These are phyloP conservation scores for Scaptomyza montana DNA, from an alignment of 1,140 invertebrate genomes.

Conservation along the genomic window DNA sequence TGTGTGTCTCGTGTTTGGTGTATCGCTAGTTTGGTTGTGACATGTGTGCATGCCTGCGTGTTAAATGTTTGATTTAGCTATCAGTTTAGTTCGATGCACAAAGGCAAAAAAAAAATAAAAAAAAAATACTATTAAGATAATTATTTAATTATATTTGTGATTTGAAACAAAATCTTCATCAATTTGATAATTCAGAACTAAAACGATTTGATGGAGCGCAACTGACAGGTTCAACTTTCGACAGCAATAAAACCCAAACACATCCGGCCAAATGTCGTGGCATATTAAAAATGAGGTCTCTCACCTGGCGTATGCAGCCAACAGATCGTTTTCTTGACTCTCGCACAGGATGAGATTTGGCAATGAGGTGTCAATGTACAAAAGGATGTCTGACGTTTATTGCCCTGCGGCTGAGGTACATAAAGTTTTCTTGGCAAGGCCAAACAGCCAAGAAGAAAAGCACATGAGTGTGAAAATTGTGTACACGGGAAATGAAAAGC, in stretches of 20 bases:
- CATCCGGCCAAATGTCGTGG: slow-evolving; percentile 56
- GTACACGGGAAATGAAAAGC: slow-evolving; percentile 32
- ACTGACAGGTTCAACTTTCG: slow-evolving; percentile 6
- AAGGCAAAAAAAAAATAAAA: slow-evolving; percentile 9
- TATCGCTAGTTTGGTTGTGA: slow-evolving; percentile 33
- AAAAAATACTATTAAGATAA: too few relatives aligned
- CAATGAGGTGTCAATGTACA: slow-evolving; percentile 75
- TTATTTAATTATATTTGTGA: too few relatives aligned
- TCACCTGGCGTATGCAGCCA: slow-evolving; percentile 8
- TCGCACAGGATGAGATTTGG: slow-evolving; percentile 47
- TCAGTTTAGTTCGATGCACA: slow-evolving; percentile 77
- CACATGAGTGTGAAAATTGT: slow-evolving; percentile 52
- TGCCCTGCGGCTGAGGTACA: slow-evolving; percentile 57
- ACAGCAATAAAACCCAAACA: slow-evolving; percentile 47
- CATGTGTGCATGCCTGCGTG: slow-evolving; percentile 52
- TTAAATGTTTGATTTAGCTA: slow-evolving; percentile 72
- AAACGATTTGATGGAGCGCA: slow-evolving; percentile 53
- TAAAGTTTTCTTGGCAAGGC: slow-evolving; percentile 48
- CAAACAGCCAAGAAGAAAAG: slow-evolving; percentile 31
- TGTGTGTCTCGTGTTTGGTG: not conserved
- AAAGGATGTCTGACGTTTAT: slow-evolving; percentile 77
- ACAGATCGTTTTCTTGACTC: slow-evolving; percentile 4
- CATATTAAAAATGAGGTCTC: slow-evolving; percentile 2
- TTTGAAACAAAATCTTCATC: too few relatives aligned
- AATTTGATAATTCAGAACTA: slow-evolving; percentile 22